Evolutionary conservation across 2,113 vertebrate genomes (phyloP), one percentile per base, ranked within the genome.

Genomic region (Notothenia rossii): DNA sequence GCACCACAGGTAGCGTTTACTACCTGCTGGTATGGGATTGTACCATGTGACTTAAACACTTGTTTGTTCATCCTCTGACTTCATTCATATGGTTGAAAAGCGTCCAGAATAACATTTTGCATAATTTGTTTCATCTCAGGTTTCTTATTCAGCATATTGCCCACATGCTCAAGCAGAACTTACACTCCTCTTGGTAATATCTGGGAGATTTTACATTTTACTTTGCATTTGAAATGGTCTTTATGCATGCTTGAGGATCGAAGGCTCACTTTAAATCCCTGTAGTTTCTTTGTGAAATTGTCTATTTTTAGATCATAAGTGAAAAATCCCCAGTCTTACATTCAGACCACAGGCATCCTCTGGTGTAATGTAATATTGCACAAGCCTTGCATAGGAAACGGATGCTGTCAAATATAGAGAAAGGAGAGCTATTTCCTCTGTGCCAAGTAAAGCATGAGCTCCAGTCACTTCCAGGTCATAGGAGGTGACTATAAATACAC

Each of bases 331-430:
- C n/a, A 61, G 62, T 29, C 51, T 29, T 36, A 18, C 20, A 40
- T 40, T 48, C 54, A 62, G 53, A 70, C 71, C 62, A 77, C 79
- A 83, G 22, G 22, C 69, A 60, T 5, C 13, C 17, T 18, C 66
- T 58, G 59, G 13, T 64, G 56, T 73, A 77, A 82, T 64, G 49
- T n/a, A 73, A 86, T 62, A 70, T 70, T 66, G 72, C 81, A 18
- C 50, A 61, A 68, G 85, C 56, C 59, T 58, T 61, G 70, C 74
- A 79, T 72, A 55, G 66, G 70, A 82, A 90, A 68, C 20, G 62
- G 78, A 69, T 65, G 77, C 74, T 61, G 82, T 88, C 82, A 91
- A 81, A 91, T 83, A 86, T 77, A 87, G 86, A 81, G 86, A 88
- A 67, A 86, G 65, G 7, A 73, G 83, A 92, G 75, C 60, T 82